Evolutionary conservation across 1,140 invertebrate species (phyloP).

Genomic region (Bemisia tabaci): DNA sequence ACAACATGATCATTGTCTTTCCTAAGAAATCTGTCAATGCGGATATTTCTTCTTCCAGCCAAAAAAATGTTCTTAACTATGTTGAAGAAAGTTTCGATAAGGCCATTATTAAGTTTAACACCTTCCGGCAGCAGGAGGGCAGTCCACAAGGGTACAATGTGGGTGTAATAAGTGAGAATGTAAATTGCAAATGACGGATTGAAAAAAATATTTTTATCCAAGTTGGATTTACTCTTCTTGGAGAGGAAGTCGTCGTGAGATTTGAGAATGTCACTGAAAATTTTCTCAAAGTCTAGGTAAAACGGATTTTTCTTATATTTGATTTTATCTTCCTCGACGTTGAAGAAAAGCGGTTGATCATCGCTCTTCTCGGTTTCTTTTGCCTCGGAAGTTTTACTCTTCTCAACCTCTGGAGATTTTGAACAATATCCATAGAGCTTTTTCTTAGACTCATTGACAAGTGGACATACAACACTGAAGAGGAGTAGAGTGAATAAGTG

Average conservation of each 20-base stretch:
- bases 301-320: neutral
- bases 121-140: neutral
- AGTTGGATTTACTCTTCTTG: neutral
- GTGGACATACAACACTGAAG: neutral
- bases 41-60: neutral
- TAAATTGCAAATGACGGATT: neutral
- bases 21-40: neutral
- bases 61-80: neutral
- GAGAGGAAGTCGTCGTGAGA: neutral
- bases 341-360: neutral
- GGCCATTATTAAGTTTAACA: neutral
- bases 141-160: neutral
- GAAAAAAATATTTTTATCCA: neutral
- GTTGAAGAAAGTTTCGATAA: neutral
- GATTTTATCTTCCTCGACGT: neutral
- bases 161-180: neutral
- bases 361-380: neutral
- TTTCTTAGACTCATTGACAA: neutral
- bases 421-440: neutral
- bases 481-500: neutral
- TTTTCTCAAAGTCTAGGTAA: neutral
- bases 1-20: neutral
- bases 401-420: neutral
- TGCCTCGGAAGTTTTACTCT: neutral
- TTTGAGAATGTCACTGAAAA: neutral